Base-by-base conservation (phyloP, 1,140 invertebrate species). In the Ceratina calcarata region DNA sequence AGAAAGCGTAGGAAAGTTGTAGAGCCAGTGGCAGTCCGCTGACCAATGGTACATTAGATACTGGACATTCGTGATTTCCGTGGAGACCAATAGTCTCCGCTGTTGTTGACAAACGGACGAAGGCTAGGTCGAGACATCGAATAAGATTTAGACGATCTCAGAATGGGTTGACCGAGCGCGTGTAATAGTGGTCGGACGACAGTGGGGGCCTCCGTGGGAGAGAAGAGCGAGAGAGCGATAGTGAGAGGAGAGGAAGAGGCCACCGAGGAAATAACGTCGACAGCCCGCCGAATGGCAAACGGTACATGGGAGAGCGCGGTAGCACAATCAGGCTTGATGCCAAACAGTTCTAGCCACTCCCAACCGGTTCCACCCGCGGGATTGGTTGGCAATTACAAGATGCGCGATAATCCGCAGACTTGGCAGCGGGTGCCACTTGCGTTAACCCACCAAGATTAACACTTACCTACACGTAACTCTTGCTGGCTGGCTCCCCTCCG, bases 331-430 rank as follows among this genome's bases (percentile, higher is more conserved):
- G 92, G 92, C 92, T 93, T 91, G 90, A 92, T 92, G 92, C 91
- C 92, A 93, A 92, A 91, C 90, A 90, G 85, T 91, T 86, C 87
- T 85, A 89, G 89, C 87, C 87, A 88, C 88, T 90, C 88, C 85
- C 87, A 88, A 88, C 89, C 80, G 87, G 87, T 90, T 89, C 85
- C 90, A 89, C 90, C 88, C 87, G 83, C 89, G 90, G 91, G 91
- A 92, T 91, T 92, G 91, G 90, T 91, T 92, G 91, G 92, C 91
- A 92, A 92, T 93, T 92, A 92, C 91, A 92, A 93, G 91, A 93
- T 93, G 90, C 91, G 91, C 90, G 92, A 93, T 92, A 92, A 93
- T 93, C 91, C 91, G 88, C 90, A 92, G 91, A 92, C 91, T 93
- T 93, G 92, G 92, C 91, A 92, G 87, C 90, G 85, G 89, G 84